phyloP scores from a whole-genome alignment of 2,797 vertebrate genomes.

The Acipenser oxyrinchus region DNA sequence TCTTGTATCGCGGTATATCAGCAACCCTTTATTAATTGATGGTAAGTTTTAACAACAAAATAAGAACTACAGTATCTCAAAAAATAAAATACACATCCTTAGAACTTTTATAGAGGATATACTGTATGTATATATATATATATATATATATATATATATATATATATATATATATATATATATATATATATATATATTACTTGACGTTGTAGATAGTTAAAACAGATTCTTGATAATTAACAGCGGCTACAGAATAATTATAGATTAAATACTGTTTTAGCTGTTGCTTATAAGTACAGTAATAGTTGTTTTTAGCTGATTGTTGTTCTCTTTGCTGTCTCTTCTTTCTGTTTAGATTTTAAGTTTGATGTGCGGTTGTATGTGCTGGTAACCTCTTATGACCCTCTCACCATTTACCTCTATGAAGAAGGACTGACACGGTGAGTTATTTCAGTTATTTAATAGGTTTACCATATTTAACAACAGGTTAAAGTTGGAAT shows the following conservation, averaged over 20 bases:
- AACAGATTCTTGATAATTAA: too few relatives aligned
- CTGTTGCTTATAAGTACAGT: too few relatives aligned
- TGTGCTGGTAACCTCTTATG: conserved; percentile 90
- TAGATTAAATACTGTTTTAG: too few relatives aligned
- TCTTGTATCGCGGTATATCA: conserved; percentile 90
- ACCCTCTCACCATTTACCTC: conserved; percentile 86
- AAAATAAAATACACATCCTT: neutral
- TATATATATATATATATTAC: too few relatives aligned
- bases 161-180: too few relatives aligned
- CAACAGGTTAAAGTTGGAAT: too few relatives aligned
- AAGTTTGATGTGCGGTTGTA: conserved; percentile 94
- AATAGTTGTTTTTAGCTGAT: too few relatives aligned
- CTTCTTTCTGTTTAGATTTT: conserved; percentile 68
- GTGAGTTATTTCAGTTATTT: conserved; percentile 43
- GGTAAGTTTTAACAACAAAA: conserved; percentile 58
- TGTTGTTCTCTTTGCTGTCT: conserved; percentile 5
- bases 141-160: too few relatives aligned
- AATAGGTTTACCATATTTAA: too few relatives aligned
- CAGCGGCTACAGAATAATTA: too few relatives aligned
- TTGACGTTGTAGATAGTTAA: too few relatives aligned
- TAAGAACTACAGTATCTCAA: neutral
- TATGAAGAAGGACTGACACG: conserved; percentile 93
- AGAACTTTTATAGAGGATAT: neutral
- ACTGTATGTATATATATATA: too few relatives aligned
- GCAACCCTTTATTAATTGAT: conserved; percentile 88